These are phyloP conservation scores for Syngnathus scovelli DNA, from an alignment of 2,113 vertebrate genomes.

Conservation along the genomic window DNA sequence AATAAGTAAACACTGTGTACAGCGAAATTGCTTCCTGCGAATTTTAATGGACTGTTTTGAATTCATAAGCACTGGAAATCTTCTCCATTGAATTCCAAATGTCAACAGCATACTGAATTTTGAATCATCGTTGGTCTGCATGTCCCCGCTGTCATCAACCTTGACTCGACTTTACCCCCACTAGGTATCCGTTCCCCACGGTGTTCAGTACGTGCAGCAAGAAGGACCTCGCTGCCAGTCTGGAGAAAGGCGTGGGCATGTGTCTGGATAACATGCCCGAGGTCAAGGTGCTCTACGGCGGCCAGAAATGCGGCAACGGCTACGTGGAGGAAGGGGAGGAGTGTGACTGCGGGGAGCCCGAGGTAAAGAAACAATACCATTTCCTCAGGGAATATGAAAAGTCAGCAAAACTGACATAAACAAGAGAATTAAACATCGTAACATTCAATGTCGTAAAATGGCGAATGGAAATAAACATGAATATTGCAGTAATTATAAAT, in stretches of 20 bases:
- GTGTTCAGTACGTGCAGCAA: constrained; percentile 96
- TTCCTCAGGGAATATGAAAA: not conserved
- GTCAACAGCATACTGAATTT: too few species aligned
- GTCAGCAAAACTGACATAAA: not conserved
- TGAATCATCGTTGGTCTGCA: too few species aligned
- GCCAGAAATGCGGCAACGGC: constrained; percentile 92
- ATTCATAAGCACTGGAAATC: too few species aligned
- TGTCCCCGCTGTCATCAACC: not conserved
- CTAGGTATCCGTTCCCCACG: constrained; percentile 88
- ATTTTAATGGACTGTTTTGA: too few species aligned
- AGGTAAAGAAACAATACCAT: constrained; percentile 64
- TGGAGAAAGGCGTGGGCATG: constrained; percentile 96
- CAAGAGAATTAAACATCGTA: not conserved
- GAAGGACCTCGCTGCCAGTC: constrained; percentile 88
- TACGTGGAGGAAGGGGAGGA: constrained; percentile 94
- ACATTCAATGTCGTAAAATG: not conserved
- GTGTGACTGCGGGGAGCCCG: constrained; percentile 94
- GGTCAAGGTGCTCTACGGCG: constrained; percentile 87
- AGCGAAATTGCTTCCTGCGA: too few species aligned
- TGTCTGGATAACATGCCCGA: constrained; percentile 97
- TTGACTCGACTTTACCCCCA: not conserved
- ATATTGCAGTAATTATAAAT: too few species aligned
- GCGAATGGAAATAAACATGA: not conserved
- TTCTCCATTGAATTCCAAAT: too few species aligned
- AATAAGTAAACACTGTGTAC: too few species aligned